A percentile compares a stretch with the other conserved stretches of the same genome.
These are phyloP conservation scores for Rhopalosiphum maidis DNA, from an alignment of 1,140 invertebrate genomes.

Conservation along the genomic window DNA sequence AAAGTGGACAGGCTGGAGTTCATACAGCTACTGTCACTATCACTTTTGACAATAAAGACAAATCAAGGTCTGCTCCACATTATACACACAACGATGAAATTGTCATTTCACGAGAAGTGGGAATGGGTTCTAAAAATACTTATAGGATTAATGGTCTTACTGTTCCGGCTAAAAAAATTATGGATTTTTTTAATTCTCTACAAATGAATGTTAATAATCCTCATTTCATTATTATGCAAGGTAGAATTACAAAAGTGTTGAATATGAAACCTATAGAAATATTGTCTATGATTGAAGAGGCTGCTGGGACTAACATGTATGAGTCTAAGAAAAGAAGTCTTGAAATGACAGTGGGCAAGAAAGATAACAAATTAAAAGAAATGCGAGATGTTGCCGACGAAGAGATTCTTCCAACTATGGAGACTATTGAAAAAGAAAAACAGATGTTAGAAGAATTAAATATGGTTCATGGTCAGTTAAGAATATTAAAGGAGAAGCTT, in stretches of 20 bases:
- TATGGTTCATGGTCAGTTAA: conserved; percentile 47
- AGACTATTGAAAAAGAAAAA: conserved; percentile 41
- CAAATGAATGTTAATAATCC: conserved; percentile 99
- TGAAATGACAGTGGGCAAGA: conserved; percentile 90
- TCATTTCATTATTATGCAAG: conserved; percentile 99
- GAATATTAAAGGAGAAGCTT: conserved; percentile 15
- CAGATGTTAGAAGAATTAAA: conserved; percentile 55
- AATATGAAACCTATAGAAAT: conserved; percentile 99
- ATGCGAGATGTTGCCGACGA: conserved; percentile 76
- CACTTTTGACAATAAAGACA: conserved; percentile 92
- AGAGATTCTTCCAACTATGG: conserved; percentile 51
- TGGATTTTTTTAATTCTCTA: conserved; percentile 95
- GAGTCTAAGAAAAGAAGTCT: conserved; percentile 91
- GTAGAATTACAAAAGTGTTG: conserved; percentile 97
- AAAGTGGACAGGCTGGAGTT: conserved; percentile 95
- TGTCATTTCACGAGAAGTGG: conserved; percentile 87
- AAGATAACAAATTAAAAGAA: conserved; percentile 89
- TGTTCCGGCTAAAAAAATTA: conserved; percentile 87
- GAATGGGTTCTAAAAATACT: conserved; percentile 60
- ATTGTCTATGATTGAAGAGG: conserved; percentile 98
- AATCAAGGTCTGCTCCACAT: conserved; percentile 83
- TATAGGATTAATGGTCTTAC: conserved; percentile 94
- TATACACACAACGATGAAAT: conserved; percentile 95
- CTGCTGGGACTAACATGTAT: conserved; percentile 97
- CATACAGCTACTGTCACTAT: conserved; percentile 96